Percentiles rank a stretch among this genome's conserved stretches.
Evolutionary conservation across 2,888 invertebrate genomes (phyloP).

Genomic region (Tachina grossa): DNA sequence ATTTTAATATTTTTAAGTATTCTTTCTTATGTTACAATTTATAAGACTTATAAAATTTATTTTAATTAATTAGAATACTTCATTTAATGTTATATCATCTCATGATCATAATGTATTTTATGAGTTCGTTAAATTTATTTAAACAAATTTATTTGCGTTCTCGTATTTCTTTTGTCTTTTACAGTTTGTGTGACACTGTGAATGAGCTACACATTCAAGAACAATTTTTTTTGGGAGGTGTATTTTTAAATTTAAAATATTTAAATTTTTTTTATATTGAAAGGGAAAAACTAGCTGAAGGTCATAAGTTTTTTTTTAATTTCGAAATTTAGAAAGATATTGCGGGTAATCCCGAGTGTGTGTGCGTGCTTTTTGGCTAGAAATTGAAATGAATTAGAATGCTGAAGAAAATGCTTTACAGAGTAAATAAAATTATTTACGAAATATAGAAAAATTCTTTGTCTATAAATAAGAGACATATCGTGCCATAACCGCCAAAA

Average conservation of each 20-base stretch:
- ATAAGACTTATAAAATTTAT: neutral
- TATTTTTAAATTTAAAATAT: neutral
- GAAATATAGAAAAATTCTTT: neutral
- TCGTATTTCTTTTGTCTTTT: neutral
- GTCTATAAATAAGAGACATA: no score
- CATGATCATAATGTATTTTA: neutral
- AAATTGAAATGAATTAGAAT: neutral
- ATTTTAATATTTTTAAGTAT: no score
- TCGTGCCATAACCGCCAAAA: no score
- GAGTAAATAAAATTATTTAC: neutral
- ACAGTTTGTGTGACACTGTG: neutral
- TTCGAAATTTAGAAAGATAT: neutral
- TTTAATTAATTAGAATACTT: neutral
- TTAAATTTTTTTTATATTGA: neutral
- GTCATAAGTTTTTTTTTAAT: no score
- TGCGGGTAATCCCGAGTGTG: neutral
- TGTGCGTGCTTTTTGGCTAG: neutral
- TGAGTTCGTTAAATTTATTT: neutral
- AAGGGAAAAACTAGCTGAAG: slow-evolving; percentile 27
- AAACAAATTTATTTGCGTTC: neutral
- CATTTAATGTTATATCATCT: neutral
- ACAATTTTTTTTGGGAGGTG: neutral
- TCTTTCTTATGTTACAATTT: no score
- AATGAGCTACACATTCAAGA: neutral
- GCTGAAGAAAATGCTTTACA: neutral